Conservation (phyloP, 2,888 invertebrate species). For the Petrolisthes cinctipes region DNA sequence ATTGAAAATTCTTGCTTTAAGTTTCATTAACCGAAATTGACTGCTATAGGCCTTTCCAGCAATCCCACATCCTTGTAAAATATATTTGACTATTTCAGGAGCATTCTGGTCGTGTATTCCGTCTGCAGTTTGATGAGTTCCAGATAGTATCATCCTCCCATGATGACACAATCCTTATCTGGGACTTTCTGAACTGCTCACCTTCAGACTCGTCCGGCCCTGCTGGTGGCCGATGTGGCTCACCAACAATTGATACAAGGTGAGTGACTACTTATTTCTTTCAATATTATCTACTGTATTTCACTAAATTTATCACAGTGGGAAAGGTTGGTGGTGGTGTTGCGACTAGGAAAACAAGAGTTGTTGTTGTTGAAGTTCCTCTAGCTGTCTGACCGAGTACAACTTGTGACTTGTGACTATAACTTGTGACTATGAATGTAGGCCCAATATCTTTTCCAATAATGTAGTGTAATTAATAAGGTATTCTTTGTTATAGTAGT, state of each 20-base stretch:
- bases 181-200: conserved; percentile 95
- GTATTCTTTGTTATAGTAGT: too few species aligned
- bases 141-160: conserved; percentile 99
- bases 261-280: background rate
- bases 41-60: background rate
- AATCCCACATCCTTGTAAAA: background rate
- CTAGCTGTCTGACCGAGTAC: too few species aligned
- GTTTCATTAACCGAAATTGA: background rate
- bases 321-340: too few species aligned
- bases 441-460: too few species aligned
- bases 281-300: background rate
- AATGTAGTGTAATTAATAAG: too few species aligned
- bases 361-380: too few species aligned
- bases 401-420: too few species aligned
- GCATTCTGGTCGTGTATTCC: conserved; percentile 96
- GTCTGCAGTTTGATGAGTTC: conserved; percentile 99
- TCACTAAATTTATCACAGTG: background rate
- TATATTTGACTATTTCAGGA: conserved; percentile 77
- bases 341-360: too few species aligned
- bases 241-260: conserved; percentile 46
- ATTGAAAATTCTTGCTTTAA: too few species aligned
- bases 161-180: conserved; percentile 99
- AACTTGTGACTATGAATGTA: too few species aligned
- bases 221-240: conserved; percentile 38
- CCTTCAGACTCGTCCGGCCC: conserved; percentile 56